phyloP scores from a whole-genome alignment of 2,888 invertebrate genomes.

The Zelleria hepariella region DNA sequence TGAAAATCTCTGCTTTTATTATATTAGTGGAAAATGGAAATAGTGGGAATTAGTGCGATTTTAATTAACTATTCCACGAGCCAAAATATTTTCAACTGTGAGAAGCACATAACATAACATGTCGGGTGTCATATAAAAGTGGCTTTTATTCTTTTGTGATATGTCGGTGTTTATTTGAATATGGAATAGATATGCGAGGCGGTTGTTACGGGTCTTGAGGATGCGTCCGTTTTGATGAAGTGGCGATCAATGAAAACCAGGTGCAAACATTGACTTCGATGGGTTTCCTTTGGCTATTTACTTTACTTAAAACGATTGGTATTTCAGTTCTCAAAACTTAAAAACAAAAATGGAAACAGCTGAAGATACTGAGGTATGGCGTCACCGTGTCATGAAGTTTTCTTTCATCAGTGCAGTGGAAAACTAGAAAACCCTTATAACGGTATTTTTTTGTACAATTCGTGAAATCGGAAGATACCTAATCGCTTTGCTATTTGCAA shows the following conservation, averaged over 20 bases:
- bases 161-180: slow-evolving; percentile 15
- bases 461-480: no score
- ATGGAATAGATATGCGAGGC: slow-evolving; percentile 44
- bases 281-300: not conserved
- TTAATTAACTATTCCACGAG: slow-evolving; percentile 31
- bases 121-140: not conserved
- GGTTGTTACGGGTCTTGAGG: slow-evolving; percentile 46
- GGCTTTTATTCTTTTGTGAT: not conserved
- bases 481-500: no score
- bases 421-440: no score
- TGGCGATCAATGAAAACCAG: slow-evolving; percentile 47
- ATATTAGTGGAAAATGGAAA: no score
- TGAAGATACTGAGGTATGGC: no score
- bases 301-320: not conserved
- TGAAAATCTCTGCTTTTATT: no score
- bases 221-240: not conserved
- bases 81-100: slow-evolving; percentile 8
- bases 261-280: slow-evolving; percentile 33
- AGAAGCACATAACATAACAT: not conserved
- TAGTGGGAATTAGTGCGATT: no score
- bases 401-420: no score
- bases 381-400: no score
- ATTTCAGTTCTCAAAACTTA: not conserved
- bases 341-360: not conserved
- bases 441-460: no score